Percentiles rank a stretch among this genome's conserved stretches.
phyloP scores from a whole-genome alignment of 2,797 vertebrate species.

The Lindbergichthys nudifrons region DNA sequence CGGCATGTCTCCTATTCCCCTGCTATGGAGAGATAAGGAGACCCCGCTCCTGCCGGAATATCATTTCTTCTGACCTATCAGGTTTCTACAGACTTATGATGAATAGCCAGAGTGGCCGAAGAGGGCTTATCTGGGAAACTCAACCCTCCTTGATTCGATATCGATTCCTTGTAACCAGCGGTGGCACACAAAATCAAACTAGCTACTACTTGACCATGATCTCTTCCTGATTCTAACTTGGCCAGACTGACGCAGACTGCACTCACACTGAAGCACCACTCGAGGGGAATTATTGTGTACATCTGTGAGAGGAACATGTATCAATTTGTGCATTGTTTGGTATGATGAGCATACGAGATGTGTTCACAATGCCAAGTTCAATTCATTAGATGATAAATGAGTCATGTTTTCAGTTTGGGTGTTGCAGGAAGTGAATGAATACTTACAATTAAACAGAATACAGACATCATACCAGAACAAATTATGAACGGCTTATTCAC shows the following conservation, averaged over 20 bases:
- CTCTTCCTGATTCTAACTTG: constrained; percentile 90
- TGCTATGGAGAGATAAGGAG: constrained; percentile 96
- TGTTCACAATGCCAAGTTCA: background rate
- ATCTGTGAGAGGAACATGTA: constrained; percentile 31
- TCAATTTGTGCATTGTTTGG: background rate
- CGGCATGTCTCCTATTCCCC: constrained; percentile 92
- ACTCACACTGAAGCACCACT: constrained; percentile 38
- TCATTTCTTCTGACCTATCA: constrained; percentile 98
- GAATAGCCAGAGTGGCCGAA: constrained; percentile 93
- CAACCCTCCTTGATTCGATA: constrained; percentile 94
- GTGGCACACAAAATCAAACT: constrained; percentile 93
- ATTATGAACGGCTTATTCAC: background rate
- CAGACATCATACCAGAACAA: background rate
- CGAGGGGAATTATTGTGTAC: constrained; percentile 19
- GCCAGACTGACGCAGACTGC: constrained; percentile 29
- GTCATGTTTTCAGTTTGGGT: background rate
- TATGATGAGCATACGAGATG: background rate
- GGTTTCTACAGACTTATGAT: constrained; percentile 98
- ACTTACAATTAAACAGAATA: background rate
- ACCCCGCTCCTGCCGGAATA: constrained; percentile 92
- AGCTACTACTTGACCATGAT: constrained; percentile 90
- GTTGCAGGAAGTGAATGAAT: background rate
- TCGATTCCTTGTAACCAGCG: constrained; percentile 95
- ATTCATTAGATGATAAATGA: too few species aligned
- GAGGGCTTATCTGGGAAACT: constrained; percentile 95